Evolutionary conservation across 1,140 invertebrate species (phyloP), one percentile per base, ranked within the genome.

Genomic region (Nixonia krombeini): DNA sequence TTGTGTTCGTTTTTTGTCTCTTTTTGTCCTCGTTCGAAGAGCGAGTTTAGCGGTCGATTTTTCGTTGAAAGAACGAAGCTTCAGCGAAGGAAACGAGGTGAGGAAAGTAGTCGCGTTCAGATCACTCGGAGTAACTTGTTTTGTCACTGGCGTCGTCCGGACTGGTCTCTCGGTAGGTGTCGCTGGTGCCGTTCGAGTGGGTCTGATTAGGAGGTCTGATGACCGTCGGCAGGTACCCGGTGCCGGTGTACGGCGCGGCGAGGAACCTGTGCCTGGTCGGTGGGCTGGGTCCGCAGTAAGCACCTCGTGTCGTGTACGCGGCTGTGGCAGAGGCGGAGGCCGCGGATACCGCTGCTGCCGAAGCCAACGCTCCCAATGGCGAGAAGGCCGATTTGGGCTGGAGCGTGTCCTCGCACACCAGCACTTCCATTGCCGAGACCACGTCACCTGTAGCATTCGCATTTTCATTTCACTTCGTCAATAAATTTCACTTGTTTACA

Each of bases 341-440:
- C 80, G 88, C 70, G 84, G 89, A 68, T 81, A 89, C 69, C 50
- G 88, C 80, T 49, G 89, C 86, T 40, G 89, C 82, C 56, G 87
- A 80, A 83, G 87, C 70, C 86, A 91, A 21, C 76, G 89, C 53
- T 82, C 88, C 89, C 15, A 92, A 74, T 0, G 92, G 92, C 5
- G 91, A 92, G 76, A 93, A 94, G 5, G 92, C 92, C 0, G 92
- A 93, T 57, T 89, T 88, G 29, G 88, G 86, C 42, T 87, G 85
- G 6, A 87, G 78, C 44, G 86, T 87, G 29, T 88, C 87, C 29
- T 90, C 90, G 70, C 90, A 90, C 9, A 94, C 87, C 87, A 95
- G 89, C 38, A 93, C 89, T 76, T 97, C 95, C 88, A 97, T 96
- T 0, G 95, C 94, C 68, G 94, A 91, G 0, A 96, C 89, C 0